Base-by-base conservation (phyloP, 1,140 invertebrate species). In the Acyrthosiphon pisum region DNA sequence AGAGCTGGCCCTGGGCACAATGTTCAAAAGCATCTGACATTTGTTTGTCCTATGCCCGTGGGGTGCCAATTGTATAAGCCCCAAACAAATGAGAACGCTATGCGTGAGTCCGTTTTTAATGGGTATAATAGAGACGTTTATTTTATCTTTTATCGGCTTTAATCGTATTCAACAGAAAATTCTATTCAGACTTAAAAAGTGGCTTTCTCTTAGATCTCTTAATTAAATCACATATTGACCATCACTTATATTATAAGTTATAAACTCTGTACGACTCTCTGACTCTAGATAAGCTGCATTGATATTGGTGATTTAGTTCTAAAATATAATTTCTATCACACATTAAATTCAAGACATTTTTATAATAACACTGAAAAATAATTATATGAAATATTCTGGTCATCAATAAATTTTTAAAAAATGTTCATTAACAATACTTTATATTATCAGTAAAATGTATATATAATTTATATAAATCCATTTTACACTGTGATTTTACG, bases 21-120 rank as follows among this genome's bases (percentile, higher is more conserved):
- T n/a, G 20, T 50, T 37, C 88, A 89, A 56, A 37, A 89, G 88
- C 48, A 37, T 89, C 35, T 35, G 88, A 89, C 48, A 89, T 56
- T 89, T 89, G 48, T 56, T 89, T 56, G 88, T 50, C 48, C n/a
- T 56, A 9, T 41, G 23, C 22, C 88, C 50, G n/a, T 26, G 48
- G 50, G 50, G n/a, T 50, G n/a, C 35, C 50, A 37, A 53, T 56
- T 53, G 35, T 89, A 89, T 89, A 56, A 8, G 88, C 35, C 35
- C 53, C 46, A 26, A 56, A 56, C 22, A 37, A 89, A 37, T 23
- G 48, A 53, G 88, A 89, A 89, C 37, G 11, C 35, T 56, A 22
- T 37, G 35, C 87, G 20, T 35, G 48, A 23, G n/a, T 22, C n/a
- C 48, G 35, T 53, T 89, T 89, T 89, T 53, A 89, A 89, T 89